Evolutionary conservation across 1,140 invertebrate genomes (phyloP).

Genomic region (Manduca sexta): DNA sequence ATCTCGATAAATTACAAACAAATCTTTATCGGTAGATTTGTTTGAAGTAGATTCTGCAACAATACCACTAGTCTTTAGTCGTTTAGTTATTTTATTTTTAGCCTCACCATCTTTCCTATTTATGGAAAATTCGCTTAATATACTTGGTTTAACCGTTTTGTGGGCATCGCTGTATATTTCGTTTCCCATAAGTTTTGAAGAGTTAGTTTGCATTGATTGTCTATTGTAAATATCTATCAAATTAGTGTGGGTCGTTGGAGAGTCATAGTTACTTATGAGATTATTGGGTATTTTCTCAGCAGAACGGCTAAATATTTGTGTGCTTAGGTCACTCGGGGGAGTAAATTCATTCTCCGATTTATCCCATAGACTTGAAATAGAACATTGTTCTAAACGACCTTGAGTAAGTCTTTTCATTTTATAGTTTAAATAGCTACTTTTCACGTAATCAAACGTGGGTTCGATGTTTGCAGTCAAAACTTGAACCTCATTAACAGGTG

Average conservation of each 20-base stretch:
- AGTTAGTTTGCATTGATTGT: slow-evolving; percentile 15
- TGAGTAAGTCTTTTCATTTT: slow-evolving; percentile 41
- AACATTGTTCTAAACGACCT: slow-evolving; percentile 41
- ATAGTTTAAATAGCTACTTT: slow-evolving; percentile 40
- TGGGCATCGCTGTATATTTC: not conserved
- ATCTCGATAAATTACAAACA: slow-evolving; percentile 48
- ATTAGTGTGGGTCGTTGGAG: slow-evolving; percentile 2
- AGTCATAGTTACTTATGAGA: not conserved
- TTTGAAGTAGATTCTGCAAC: slow-evolving; percentile 9
- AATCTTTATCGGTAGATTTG: slow-evolving; percentile 35
- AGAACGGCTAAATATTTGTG: not conserved
- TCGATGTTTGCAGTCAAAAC: slow-evolving; percentile 37
- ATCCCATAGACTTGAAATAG: slow-evolving; percentile 25
- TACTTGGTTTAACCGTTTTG: slow-evolving; percentile 6
- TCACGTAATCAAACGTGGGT: slow-evolving; percentile 30
- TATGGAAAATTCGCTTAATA: slow-evolving; percentile 1
- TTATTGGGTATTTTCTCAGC: not conserved
- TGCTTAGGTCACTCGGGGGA: not conserved
- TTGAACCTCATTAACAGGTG: slow-evolving; percentile 40
- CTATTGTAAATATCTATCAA: slow-evolving; percentile 32
- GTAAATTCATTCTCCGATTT: slow-evolving; percentile 1
- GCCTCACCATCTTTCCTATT: slow-evolving; percentile 6
- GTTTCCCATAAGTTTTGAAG: slow-evolving; percentile 10
- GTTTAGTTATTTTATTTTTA: not conserved
- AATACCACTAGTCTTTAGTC: not conserved